Base-by-base conservation (phyloP, 2,113 vertebrate genomes). In the Pseudopipra pipra region DNA sequence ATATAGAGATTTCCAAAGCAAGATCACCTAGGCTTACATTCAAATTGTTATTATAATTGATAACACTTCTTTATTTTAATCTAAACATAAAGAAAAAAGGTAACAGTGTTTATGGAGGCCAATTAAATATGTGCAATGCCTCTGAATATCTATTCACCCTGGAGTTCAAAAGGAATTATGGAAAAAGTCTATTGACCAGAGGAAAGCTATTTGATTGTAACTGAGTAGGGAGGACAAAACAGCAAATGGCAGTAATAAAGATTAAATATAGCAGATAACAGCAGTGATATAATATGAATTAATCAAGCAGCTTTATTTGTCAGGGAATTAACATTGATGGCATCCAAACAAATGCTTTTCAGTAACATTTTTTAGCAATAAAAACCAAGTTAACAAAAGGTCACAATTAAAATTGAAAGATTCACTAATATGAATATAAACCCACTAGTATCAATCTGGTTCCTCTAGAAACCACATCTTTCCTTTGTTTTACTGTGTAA, bases 401-500 rank as follows among this genome's bases (percentile, higher is more conserved):
- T 92, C 61, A 90, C 27, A 52, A 78, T 47, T 87, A 65, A 89
- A 94, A 88, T 44, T 3, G 63, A 59, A 90, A 67, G 65, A 74
- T 54, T 90, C 51, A 61, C 39, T 61, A 78, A 61, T n/a, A 66
- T 58, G 65, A 84, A 78, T 75, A 41, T 27, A 90, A 93, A 81
- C 21, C 22, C 54, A 59, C 47, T 70, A 86, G 54, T 35, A 95
- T 74, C 51, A 47, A 93, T 83, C 78, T 73, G 46, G 80, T 94
- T 83, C 79, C 56, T 88, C 59, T 74, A 88, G 51, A 94, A 95
- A 87, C 43, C 46, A 63, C 39, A 80, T 73, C 56, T 86, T 92
- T 75, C 44, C 44, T 94, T 95, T 90, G 56, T 74, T 95, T 78
- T 61, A 79, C 80, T 56, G 27, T 49, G 89, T 56, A 89, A 91